Evolutionary conservation across 2,113 vertebrate genomes (phyloP), one percentile per base, ranked within the genome.

Genomic region (Ameiurus melas): DNA sequence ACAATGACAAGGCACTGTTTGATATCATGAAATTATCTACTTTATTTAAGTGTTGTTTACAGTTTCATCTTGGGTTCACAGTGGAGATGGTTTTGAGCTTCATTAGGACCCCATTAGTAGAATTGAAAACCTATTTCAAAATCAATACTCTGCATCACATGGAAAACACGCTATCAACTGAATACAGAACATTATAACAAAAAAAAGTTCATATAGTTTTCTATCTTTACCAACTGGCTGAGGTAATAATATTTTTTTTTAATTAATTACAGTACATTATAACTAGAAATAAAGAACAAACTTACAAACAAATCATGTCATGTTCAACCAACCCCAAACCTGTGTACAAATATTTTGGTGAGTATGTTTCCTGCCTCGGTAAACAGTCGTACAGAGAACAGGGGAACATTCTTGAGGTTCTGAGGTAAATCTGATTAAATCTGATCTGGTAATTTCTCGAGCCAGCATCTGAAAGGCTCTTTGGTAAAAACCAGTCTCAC

Each of bases 221-320:
- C 43, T 51, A 83, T 36, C 36, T 75, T 39, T 36, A n/a, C 39
- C 79, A 64, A 19, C 73, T 22, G 10, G 9, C 5, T 60, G 89
- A 89, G 85, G 71, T 89, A 84, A 86, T 86, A 58, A 62, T n/a
- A 0, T 62, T 58, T 51, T 58, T 58, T 25, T 33, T 36, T 51
- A 57, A 79, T 51, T 30, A 66, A 80, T 85, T 80, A 79, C 62
- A 79, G 33, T 87, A n/a, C 81, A 80, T 66, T 33, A 36, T 57
- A 57, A 25, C 22, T 33, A 43, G 33, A 71, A 14, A 53, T 36
- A 2, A 16, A 14, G 22, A n/a, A 82, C 57, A 30, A 33, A 60
- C 51, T 33, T 82, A 58, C 17, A 81, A 82, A 20, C 80, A 81
- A 57, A 71, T 53, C 43, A 27, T 12, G 17, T 36, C 47, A 33